These are phyloP conservation scores for Cantharis rustica DNA, from an alignment of 2,888 invertebrate genomes.

Conservation along the genomic window DNA sequence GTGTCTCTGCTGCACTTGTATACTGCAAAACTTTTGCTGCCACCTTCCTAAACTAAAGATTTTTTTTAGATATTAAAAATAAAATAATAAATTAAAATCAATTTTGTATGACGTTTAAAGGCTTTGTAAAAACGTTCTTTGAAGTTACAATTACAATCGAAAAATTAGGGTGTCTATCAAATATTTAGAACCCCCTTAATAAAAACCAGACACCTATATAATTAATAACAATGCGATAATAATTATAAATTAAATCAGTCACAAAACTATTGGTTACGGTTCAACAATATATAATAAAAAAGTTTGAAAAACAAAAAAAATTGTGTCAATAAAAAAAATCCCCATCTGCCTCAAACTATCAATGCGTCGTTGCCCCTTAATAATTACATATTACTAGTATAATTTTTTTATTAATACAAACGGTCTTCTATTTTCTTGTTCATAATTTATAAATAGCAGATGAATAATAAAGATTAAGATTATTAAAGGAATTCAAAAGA, in stretches of 20 bases:
- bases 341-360: slow-evolving; percentile 12
- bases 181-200: background rate
- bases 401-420: background rate
- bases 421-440: slow-evolving; percentile 19
- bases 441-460: slow-evolving; percentile 18
- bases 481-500: slow-evolving; percentile 25
- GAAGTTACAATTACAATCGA: background rate
- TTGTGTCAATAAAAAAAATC: slow-evolving; percentile 5
- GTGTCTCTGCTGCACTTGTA: background rate
- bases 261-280: slow-evolving; percentile 27
- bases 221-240: slow-evolving; percentile 6
- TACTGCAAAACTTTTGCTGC: background rate
- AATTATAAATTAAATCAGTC: slow-evolving; percentile 21
- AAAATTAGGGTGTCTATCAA: background rate
- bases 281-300: slow-evolving; percentile 4
- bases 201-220: slow-evolving; percentile 1
- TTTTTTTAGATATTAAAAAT: background rate
- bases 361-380: slow-evolving; percentile 9
- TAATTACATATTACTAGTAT: slow-evolving; percentile 5
- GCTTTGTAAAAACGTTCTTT: background rate
- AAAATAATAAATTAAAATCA: background rate
- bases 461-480: slow-evolving; percentile 23
- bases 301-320: background rate
- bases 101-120: background rate
- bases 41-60: no score